phyloP scores from a whole-genome alignment of 2,113 vertebrate species.

The Caretta caretta region DNA sequence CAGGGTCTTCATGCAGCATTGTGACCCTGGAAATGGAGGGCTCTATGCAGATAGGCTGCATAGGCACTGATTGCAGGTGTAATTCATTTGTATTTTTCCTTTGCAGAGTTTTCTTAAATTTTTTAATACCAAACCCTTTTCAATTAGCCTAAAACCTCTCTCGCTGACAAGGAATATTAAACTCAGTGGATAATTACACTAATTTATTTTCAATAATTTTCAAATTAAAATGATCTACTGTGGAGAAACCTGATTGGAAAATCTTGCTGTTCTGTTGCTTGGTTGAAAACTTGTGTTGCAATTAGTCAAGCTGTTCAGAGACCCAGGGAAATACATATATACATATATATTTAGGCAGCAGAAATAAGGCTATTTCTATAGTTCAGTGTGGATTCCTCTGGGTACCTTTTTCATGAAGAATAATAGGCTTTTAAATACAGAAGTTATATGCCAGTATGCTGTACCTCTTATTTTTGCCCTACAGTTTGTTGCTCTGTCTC shows the following conservation, averaged over 20 bases:
- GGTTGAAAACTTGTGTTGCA: constrained; percentile 54
- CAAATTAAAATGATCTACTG: constrained; percentile 67
- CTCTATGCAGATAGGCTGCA: neutral
- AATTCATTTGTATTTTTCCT: neutral
- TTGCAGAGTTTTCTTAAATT: constrained; percentile 20
- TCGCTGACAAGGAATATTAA: constrained; percentile 5
- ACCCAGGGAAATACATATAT: constrained; percentile 14
- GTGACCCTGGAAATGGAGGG: neutral
- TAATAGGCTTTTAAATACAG: neutral
- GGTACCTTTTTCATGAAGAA: neutral
- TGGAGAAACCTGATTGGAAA: constrained; percentile 56
- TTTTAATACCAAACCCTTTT: neutral
- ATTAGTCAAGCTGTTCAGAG: constrained; percentile 59
- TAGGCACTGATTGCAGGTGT: constrained; percentile 6
- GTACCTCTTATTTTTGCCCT: neutral
- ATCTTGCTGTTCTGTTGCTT: constrained; percentile 50
- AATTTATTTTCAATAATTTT: constrained; percentile 75
- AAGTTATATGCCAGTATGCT: neutral
- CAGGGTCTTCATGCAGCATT: neutral
- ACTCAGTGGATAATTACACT: constrained; percentile 55
- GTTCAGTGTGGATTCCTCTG: neutral
- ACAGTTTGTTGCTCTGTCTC: neutral
- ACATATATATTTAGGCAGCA: constrained; percentile 49
- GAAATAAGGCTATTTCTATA: neutral
- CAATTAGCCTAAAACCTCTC: constrained; percentile 40